Evolutionary conservation across 1,140 invertebrate genomes (phyloP), one percentile per base, ranked within the genome.

Genomic region (Manduca sexta): DNA sequence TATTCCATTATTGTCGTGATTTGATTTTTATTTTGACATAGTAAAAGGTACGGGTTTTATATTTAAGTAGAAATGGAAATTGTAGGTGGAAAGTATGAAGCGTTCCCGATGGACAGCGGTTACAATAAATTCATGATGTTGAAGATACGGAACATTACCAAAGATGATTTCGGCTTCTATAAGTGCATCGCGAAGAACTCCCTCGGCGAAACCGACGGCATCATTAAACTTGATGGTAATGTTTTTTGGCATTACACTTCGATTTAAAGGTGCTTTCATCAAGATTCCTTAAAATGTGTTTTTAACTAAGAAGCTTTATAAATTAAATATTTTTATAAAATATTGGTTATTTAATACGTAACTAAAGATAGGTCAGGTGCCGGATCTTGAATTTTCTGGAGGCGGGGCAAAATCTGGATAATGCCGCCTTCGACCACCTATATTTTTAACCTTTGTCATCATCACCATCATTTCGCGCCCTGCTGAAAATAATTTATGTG

Each of bases 101-200:
- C 88, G 13, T 75, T 88, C 18, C 83, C 86, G 2, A 79, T 87
- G 52, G 88, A 89, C 62, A 86, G 86, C 55, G 85, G 87, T 12
- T 87, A 88, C 75, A 88, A 88, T 45, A 86, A 89, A 56, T 87
- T 87, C 46, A 90, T 89, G 89, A 87, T 88, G 62, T 74, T 90
- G 37, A 87, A 86, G 41, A 78, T 90, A 60, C 71, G 87, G 15
- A 87, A 88, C 26, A 81, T 87, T 10, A 86, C 86, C 1, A 79
- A 84, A 44, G 83, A 86, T 1, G 89, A 90, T 65, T 90, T 89
- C 59, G 88, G 89, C 7, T 88, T 87, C 56, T 90, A 89, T 73
- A 88, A 88, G 54, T 90, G 89, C 63, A 86, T 89, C 39, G 88
- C 88, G 2, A 89, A 89, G 72, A 90, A 90, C 66, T 84, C 87